Evolutionary conservation across 2,888 invertebrate genomes (phyloP).

Genomic region (Archaeoteleia sp.): DNA sequence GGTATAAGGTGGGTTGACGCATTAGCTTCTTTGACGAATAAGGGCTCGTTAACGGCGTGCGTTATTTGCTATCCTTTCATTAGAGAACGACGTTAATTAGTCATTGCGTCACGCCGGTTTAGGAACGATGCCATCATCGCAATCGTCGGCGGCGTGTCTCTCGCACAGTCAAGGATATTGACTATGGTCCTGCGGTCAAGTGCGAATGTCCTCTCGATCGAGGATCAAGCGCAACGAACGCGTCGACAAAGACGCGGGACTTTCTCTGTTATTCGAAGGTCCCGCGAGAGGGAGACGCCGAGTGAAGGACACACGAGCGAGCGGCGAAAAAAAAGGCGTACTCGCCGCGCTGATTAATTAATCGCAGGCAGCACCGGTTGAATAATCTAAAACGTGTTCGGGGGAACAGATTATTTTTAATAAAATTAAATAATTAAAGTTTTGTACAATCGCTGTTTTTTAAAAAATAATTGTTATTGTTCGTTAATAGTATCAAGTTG

Average conservation of each 20-base stretch:
- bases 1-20: slow-evolving; percentile 40
- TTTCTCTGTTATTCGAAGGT: slow-evolving; percentile 23
- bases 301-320: slow-evolving; percentile 19
- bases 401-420: no score
- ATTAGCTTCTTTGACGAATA: slow-evolving; percentile 37
- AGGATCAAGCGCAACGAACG: slow-evolving; percentile 22
- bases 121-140: slow-evolving; percentile 16
- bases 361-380: slow-evolving; percentile 1
- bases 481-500: no score
- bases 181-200: slow-evolving; percentile 36
- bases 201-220: slow-evolving; percentile 11
- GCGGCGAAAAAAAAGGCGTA: slow-evolving; percentile 1
- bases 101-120: slow-evolving; percentile 38
- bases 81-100: slow-evolving; percentile 44
- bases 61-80: slow-evolving; percentile 38
- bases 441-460: no score
- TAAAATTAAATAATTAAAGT: no score
- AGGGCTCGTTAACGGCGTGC: slow-evolving; percentile 46
- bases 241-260: slow-evolving; percentile 7
- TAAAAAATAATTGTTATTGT: no score
- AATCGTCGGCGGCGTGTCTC: slow-evolving; percentile 8
- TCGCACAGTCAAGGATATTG: slow-evolving; percentile 28
- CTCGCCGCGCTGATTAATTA: slow-evolving; percentile 13
- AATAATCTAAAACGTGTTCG: slow-evolving; percentile 7
- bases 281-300: background rate